Evolutionary conservation across 2,797 vertebrate species (phyloP), one percentile per base, ranked within the genome.

Genomic region (Coreius guichenoti): DNA sequence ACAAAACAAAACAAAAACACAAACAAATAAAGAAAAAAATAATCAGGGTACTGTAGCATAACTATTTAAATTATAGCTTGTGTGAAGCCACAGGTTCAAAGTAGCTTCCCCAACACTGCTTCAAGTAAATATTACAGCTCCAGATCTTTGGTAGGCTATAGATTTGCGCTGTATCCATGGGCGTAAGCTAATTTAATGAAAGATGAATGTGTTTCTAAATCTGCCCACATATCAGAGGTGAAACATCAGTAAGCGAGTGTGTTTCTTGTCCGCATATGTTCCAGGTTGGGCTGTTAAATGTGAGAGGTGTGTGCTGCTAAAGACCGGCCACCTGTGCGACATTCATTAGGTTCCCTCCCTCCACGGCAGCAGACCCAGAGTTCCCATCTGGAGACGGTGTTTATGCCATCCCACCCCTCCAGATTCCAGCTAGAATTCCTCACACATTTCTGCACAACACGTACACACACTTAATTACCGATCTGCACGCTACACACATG

Each of bases 391-490:
- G 74, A 85, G 84, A 70, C 16, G 8, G 39, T 83, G 75, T 58
- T 86, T 87, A 86, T 87, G 9, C 43, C 7, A 7, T 74, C 73
- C 72, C 81, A 80, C 77, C 77, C 76, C 72, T 80, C 79, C 82
- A 89, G 89, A 89, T 84, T 89, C 81, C 88, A 88, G 84, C 21
- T 47, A 79, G 56, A 86, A 89, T 76, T 88, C 88, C 14, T 80
- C 65, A 70, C 75, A 73, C 68, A 72, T 70, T 79, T 74, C 82
- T 31, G 13, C 82, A 86, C 86, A 85, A 36, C 63, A 68, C 63
- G 51, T 31, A 81, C 82, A 82, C 49, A 51, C 33, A 69, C 9
- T 91, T 93, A 92, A 93, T 93, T 92, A 92, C 89, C 84, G 92
- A 87, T 90, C 90, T 86, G 77, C 85, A 78, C 49, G 47, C 80